These are phyloP conservation scores for Threskiornis aethiopicus DNA, from an alignment of 2,797 vertebrate species.

Conservation along the genomic window DNA sequence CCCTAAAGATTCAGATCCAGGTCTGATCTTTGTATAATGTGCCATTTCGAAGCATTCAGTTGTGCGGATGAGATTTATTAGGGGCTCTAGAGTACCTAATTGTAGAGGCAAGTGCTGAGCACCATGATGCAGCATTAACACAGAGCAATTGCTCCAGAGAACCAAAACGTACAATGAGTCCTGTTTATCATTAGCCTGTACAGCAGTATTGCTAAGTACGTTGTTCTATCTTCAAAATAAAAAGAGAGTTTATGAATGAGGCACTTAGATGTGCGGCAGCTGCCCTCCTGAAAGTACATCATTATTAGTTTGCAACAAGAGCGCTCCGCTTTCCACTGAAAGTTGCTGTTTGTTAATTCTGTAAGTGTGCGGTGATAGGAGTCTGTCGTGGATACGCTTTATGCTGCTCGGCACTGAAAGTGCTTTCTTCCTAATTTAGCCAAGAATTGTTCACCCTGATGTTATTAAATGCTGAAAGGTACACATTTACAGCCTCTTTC, in stretches of 20 bases:
- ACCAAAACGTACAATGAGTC: not conserved
- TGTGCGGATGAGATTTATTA: not conserved
- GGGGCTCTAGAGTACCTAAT: not conserved
- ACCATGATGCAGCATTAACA: not conserved
- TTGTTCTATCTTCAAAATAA: not conserved
- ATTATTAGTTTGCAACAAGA: not conserved
- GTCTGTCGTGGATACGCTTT: not conserved
- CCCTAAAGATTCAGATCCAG: slow-evolving; percentile 28
- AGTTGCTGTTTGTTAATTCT: slow-evolving; percentile 48
- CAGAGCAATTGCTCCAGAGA: slow-evolving; percentile 3
- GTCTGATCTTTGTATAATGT: not conserved
- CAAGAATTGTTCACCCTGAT: slow-evolving; percentile 7
- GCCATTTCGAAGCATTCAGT: not conserved
- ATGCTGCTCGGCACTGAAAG: not conserved
- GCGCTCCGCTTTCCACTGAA: not conserved
- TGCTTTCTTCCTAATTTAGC: slow-evolving; percentile 17
- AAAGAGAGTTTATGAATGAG: slow-evolving; percentile 19
- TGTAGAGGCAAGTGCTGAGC: not conserved
- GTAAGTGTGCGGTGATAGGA: not conserved
- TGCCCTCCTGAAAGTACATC: slow-evolving; percentile 18
- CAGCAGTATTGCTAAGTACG: not conserved
- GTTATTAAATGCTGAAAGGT: not conserved
- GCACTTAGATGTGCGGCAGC: not conserved
- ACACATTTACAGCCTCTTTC: not conserved
- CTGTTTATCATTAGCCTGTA: not conserved